These are phyloP conservation scores for Pangasius sanitwongsei DNA, from an alignment of 2,797 vertebrate genomes.

Conservation along the genomic window DNA sequence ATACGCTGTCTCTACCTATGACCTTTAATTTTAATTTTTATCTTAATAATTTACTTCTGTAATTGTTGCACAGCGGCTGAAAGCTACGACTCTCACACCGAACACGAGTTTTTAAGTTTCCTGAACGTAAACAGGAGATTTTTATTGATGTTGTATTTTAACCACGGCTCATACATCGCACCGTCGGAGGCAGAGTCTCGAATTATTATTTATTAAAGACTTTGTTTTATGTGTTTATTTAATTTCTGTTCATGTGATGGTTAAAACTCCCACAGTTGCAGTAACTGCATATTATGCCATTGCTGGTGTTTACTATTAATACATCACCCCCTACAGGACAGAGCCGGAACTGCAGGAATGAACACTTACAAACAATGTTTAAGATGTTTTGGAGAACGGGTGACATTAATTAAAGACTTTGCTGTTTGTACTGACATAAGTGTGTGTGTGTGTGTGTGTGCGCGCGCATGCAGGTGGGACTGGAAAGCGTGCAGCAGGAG, in stretches of 20 bases:
- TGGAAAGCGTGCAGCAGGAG: conserved; percentile 89
- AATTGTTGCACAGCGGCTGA: no score
- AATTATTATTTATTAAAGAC: neutral
- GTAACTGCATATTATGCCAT: no score
- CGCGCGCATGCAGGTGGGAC: conserved; percentile 81
- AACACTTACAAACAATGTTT: neutral
- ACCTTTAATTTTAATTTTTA: no score
- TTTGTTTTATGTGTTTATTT: neutral
- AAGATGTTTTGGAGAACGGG: neutral
- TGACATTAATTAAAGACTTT: neutral
- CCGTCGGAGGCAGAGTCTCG: neutral
- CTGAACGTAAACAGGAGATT: no score
- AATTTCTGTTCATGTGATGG: neutral
- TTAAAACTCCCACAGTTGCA: no score
- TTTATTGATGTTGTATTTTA: no score
- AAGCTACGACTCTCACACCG: no score
- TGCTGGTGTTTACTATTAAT: neutral
- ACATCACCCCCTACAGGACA: neutral
- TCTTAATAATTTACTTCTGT: no score
- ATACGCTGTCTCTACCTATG: no score
- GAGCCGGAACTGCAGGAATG: neutral
- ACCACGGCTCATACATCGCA: no score
- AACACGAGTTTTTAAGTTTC: no score
- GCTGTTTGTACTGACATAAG: neutral
- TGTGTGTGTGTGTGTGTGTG: conserved; percentile 19